Percentiles rank a stretch among this genome's conserved stretches.
phyloP scores from a whole-genome alignment of 2,113 vertebrate genomes.

The zebrafish (Danio rerio) region DNA sequence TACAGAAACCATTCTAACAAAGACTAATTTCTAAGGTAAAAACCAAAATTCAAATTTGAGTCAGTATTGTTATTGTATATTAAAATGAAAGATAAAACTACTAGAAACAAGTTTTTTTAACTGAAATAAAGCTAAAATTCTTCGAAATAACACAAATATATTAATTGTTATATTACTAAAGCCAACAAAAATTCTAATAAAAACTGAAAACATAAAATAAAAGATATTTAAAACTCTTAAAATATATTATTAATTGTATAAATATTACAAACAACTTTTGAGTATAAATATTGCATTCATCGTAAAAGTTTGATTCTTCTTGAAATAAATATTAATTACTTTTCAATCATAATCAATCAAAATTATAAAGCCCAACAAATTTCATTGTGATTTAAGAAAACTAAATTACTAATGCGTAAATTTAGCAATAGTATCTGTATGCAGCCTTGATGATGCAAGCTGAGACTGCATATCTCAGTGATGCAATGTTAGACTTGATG shows the following conservation, averaged over 20 bases:
- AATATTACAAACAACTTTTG: background rate
- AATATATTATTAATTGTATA: background rate
- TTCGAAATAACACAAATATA: no score
- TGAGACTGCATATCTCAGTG: no score
- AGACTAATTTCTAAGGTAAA: background rate
- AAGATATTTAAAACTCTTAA: background rate
- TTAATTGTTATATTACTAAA: background rate
- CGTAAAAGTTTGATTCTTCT: background rate
- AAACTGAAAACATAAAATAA: background rate
- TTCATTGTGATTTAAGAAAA: no score
- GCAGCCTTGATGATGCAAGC: no score
- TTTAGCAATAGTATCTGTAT: no score
- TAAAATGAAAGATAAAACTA: background rate
- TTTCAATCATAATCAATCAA: no score
- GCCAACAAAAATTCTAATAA: background rate
- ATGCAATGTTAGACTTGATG: no score
- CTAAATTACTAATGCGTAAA: no score
- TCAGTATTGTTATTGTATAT: background rate
- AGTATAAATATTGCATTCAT: background rate
- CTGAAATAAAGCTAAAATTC: background rate
- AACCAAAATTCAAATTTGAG: background rate
- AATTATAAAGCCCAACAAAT: no score
- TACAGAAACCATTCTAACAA: no score
- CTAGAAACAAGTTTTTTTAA: background rate
- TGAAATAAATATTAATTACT: no score